Conservation (phyloP, 2,888 invertebrate genomes). For the Drosophila quinaria region DNA sequence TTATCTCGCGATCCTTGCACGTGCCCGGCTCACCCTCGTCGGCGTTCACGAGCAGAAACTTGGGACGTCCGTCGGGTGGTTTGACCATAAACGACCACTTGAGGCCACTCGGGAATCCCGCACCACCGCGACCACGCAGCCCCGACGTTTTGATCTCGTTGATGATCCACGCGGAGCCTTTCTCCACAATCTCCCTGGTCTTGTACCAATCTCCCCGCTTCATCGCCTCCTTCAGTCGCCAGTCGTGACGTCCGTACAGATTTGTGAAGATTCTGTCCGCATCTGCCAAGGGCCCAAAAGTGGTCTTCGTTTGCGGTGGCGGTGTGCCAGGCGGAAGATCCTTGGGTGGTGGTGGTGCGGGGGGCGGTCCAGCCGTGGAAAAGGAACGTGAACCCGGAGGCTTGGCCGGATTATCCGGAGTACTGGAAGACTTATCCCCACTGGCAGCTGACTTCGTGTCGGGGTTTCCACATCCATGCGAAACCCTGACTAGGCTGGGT, state of each 20-base stretch:
- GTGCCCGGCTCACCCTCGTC: slow-evolving; percentile 99
- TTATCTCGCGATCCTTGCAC: slow-evolving; percentile 98
- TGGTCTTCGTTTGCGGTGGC: slow-evolving; percentile 86
- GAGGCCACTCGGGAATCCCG: slow-evolving; percentile 99
- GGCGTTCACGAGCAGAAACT: slow-evolving; percentile 98
- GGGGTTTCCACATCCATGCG: background rate
- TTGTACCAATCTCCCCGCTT: slow-evolving; percentile 97
- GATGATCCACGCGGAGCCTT: slow-evolving; percentile 98
- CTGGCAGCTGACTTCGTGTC: background rate
- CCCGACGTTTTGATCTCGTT: slow-evolving; percentile 98
- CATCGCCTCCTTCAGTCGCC: slow-evolving; percentile 96
- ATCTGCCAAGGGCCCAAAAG: slow-evolving; percentile 90
- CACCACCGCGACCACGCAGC: slow-evolving; percentile 97
- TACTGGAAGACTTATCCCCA: background rate
- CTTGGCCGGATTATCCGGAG: background rate
- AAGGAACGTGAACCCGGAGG: background rate
- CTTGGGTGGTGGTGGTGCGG: slow-evolving; percentile 39
- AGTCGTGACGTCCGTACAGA: slow-evolving; percentile 98
- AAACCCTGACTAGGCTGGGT: background rate
- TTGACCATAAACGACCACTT: slow-evolving; percentile 99
- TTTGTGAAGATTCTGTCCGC: slow-evolving; percentile 98
- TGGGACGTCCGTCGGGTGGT: slow-evolving; percentile 97
- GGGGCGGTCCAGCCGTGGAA: slow-evolving; percentile 10
- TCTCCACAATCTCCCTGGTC: slow-evolving; percentile 97
- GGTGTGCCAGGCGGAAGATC: slow-evolving; percentile 86